These are phyloP conservation scores for Drosophila tani DNA, from an alignment of 1,140 invertebrate species.

Conservation along the genomic window DNA sequence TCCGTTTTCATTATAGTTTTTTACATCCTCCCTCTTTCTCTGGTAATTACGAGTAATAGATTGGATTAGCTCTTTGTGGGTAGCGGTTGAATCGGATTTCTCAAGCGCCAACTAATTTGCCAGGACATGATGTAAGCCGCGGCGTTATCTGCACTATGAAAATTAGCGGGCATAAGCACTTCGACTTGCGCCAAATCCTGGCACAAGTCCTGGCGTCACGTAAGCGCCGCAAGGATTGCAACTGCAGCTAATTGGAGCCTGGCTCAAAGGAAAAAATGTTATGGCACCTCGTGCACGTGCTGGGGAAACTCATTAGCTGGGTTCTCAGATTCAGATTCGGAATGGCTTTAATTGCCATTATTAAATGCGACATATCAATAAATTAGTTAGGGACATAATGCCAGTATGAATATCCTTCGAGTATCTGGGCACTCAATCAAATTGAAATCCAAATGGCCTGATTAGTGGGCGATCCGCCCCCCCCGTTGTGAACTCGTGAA, in stretches of 20 bases:
- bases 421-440: constrained; percentile 47
- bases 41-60: constrained; percentile 34
- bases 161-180: constrained; percentile 43
- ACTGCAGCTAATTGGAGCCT: constrained; percentile 58
- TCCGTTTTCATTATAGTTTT: constrained; percentile 27
- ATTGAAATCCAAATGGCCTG: constrained; percentile 45
- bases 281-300: constrained; percentile 56
- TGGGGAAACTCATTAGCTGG: constrained; percentile 40
- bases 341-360: constrained; percentile 26
- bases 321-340: background rate
- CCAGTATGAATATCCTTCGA: constrained; percentile 2
- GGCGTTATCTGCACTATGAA: constrained; percentile 40
- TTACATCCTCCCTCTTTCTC: no score
- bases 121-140: constrained; percentile 38
- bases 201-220: constrained; percentile 48
- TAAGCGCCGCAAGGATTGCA: constrained; percentile 54
- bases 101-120: constrained; percentile 29
- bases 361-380: constrained; percentile 52
- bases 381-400: constrained; percentile 40
- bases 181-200: constrained; percentile 39
- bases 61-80: constrained; percentile 24
- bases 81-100: constrained; percentile 5
- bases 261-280: constrained; percentile 56
- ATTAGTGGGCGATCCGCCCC: constrained; percentile 25
- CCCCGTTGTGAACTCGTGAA: constrained; percentile 25